phyloP scores from a whole-genome alignment of 2,888 invertebrate genomes.

The Tanypteryx hageni region DNA sequence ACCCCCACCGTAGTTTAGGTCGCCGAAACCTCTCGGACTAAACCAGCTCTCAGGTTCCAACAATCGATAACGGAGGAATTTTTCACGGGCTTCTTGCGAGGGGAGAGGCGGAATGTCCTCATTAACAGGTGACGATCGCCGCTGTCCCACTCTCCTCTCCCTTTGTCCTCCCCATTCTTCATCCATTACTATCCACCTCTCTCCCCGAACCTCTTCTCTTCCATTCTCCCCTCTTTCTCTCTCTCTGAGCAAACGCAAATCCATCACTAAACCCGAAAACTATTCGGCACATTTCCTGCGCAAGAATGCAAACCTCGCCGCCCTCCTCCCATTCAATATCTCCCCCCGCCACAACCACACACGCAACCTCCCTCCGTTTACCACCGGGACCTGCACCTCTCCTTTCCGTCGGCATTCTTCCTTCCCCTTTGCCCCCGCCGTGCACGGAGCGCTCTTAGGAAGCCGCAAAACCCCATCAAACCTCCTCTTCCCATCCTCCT shows the following conservation, averaged over 20 bases:
- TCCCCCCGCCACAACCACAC: neutral
- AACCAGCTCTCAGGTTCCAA: no score
- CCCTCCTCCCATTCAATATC: neutral
- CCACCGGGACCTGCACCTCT: no score
- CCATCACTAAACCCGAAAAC: neutral
- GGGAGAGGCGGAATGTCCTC: no score
- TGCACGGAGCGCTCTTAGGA: neutral
- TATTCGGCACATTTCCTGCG: neutral
- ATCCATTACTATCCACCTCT: neutral
- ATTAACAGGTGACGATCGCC: no score
- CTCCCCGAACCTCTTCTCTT: neutral
- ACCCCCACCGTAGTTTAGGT: no score
- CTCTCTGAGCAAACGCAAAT: neutral
- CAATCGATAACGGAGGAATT: no score
- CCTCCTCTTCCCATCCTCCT: neutral
- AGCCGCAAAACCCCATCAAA: neutral
- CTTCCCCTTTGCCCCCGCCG: neutral
- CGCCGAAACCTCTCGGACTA: no score
- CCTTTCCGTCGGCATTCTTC: neutral
- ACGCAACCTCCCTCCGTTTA: no score
- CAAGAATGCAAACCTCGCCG: neutral
- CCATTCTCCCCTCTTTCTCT: neutral
- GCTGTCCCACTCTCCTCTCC: neutral
- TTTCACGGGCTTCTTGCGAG: no score
- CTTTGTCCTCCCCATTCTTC: neutral